A percentile compares a stretch with the other conserved stretches of the same genome.
phyloP scores from a whole-genome alignment of 1,140 invertebrate species.

The Meloidogyne chitwoodi region DNA sequence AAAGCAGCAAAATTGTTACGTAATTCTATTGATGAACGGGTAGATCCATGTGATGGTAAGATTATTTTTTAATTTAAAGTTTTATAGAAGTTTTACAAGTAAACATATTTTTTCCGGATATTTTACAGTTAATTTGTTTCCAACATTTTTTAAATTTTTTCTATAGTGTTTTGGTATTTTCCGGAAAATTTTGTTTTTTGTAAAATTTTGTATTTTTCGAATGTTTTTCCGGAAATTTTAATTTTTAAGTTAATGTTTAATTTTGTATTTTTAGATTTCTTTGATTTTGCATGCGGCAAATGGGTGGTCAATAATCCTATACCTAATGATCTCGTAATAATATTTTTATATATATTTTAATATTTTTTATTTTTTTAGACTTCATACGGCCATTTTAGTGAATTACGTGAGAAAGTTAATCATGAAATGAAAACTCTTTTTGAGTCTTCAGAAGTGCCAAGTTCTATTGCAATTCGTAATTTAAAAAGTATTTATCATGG shows the following conservation, averaged over 20 bases:
- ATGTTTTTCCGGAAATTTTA: neutral
- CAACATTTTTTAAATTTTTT: too few species aligned
- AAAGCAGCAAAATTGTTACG: constrained; percentile 46
- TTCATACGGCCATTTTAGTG: constrained; percentile 47
- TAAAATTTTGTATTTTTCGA: neutral
- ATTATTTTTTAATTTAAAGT: neutral
- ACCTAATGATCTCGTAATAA: constrained; percentile 32
- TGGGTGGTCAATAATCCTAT: constrained; percentile 42
- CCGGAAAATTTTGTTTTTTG: neutral
- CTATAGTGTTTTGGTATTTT: neutral
- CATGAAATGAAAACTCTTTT: constrained; percentile 42
- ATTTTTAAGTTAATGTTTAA: neutral
- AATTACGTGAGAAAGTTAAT: constrained; percentile 44
- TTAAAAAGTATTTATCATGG: constrained; percentile 39
- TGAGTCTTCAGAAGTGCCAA: constrained; percentile 25
- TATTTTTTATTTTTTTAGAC: constrained; percentile 9
- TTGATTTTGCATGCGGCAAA: constrained; percentile 42
- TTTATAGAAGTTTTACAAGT: too few species aligned
- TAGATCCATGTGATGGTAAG: constrained; percentile 51
- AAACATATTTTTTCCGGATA: too few species aligned
- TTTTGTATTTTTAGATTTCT: constrained; percentile 22
- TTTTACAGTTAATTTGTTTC: too few species aligned
- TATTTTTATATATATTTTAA: neutral
- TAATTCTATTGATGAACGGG: constrained; percentile 36
- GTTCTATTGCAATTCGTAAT: constrained; percentile 39